A percentile compares a stretch with the other conserved stretches of the same genome.
Evolutionary conservation across 2,113 vertebrate species (phyloP).

Genomic region (Triplophysa siluroides): DNA sequence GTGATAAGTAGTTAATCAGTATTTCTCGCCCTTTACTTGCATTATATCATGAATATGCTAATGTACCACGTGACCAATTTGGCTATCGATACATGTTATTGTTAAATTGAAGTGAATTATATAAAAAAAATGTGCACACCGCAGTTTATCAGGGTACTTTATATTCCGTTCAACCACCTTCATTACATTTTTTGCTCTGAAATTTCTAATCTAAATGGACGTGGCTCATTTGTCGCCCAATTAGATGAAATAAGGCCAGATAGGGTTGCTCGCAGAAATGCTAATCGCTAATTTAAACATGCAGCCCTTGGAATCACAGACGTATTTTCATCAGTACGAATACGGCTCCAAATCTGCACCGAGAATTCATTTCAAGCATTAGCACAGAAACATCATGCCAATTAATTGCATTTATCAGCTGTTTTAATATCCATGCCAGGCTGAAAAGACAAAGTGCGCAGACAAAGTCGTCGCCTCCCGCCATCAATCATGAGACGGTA

Average conservation of each 20-base stretch:
- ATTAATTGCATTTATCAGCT: conserved; percentile 76
- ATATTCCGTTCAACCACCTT: conserved; percentile 24
- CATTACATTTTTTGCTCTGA: background rate
- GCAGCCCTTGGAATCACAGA: background rate
- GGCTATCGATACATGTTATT: background rate
- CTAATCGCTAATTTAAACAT: conserved; percentile 50
- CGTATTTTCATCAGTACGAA: conserved; percentile 42
- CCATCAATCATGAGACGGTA: conserved; percentile 74
- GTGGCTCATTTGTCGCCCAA: conserved; percentile 39
- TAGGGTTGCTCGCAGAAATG: conserved; percentile 41
- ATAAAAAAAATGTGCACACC: background rate
- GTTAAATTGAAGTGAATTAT: background rate
- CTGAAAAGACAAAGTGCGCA: conserved; percentile 75
- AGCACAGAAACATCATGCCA: conserved; percentile 59
- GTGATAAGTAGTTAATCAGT: too few relatives aligned
- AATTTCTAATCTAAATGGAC: conserved; percentile 21
- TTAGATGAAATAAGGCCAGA: conserved; percentile 45
- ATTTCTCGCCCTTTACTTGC: too few relatives aligned
- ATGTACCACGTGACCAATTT: background rate
- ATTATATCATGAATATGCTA: background rate
- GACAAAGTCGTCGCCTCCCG: conserved; percentile 66
- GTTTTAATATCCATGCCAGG: conserved; percentile 68
- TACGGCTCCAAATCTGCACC: conserved; percentile 15
- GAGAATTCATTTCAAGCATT: conserved; percentile 46
- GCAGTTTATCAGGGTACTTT: background rate